Evolutionary conservation across 1,140 invertebrate genomes (phyloP).

Genomic region (Plutomurus gul): DNA sequence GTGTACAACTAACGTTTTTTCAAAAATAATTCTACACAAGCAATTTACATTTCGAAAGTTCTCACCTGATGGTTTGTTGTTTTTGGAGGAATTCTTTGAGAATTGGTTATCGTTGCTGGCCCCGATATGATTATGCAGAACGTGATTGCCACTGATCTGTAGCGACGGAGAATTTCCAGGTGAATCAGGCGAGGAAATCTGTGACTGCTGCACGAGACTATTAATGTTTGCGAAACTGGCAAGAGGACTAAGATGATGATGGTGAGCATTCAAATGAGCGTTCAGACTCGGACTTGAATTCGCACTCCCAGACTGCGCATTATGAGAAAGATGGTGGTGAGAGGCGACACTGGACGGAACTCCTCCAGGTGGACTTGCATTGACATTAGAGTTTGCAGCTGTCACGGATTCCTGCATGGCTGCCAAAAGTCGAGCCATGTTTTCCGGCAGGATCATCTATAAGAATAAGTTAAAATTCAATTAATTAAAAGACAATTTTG

Average conservation of each 20-base stretch:
- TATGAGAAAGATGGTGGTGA: slow-evolving; percentile 39
- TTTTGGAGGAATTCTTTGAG: slow-evolving; percentile 1
- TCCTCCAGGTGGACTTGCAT: slow-evolving; percentile 21
- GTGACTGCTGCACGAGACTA: slow-evolving; percentile 42
- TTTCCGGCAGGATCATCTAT: slow-evolving; percentile 56
- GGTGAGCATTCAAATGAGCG: slow-evolving; percentile 27
- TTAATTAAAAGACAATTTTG: background rate
- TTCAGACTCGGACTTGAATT: slow-evolving; percentile 34
- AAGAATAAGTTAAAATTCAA: slow-evolving; percentile 34
- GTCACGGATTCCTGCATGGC: slow-evolving; percentile 56
- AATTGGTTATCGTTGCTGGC: slow-evolving; percentile 31
- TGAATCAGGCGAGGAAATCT: slow-evolving; percentile 28
- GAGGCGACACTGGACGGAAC: slow-evolving; percentile 3
- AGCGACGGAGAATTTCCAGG: slow-evolving; percentile 5
- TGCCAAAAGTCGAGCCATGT: slow-evolving; percentile 57
- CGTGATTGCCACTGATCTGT: background rate
- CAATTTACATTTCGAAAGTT: too few relatives aligned
- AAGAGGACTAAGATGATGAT: background rate
- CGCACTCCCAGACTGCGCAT: slow-evolving; percentile 18
- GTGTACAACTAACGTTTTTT: too few relatives aligned
- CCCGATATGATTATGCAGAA: background rate
- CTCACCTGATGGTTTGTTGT: slow-evolving; percentile 20
- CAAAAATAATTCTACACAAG: too few relatives aligned
- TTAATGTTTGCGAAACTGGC: slow-evolving; percentile 39
- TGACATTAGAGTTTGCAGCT: slow-evolving; percentile 31